Evolutionary conservation across 37 sponge, comb jelly and placozoan genomes (phyloP).

Genomic region (Trichoplax adhaerens): DNA sequence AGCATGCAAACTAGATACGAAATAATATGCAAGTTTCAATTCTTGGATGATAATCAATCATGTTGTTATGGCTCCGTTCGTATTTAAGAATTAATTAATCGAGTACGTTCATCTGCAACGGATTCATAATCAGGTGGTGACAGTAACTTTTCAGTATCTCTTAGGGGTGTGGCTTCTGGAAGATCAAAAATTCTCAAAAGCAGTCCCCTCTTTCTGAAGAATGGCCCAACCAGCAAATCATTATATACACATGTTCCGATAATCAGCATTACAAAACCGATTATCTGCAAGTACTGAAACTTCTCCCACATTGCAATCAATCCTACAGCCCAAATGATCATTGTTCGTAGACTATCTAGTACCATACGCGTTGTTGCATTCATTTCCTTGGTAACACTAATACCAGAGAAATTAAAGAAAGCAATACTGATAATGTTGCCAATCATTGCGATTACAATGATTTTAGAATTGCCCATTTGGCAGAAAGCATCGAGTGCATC

Average conservation of each 20-base stretch:
- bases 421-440: constrained; percentile 81
- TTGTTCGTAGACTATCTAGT: constrained; percentile 64
- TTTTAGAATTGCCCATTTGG: constrained; percentile 36
- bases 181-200: too few species aligned
- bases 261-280: constrained; percentile 66
- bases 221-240: constrained; percentile 51
- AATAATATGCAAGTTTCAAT: too few species aligned
- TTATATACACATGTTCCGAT: constrained; percentile 80
- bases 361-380: constrained; percentile 89
- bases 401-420: constrained; percentile 89
- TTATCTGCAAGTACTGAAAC: constrained; percentile 56
- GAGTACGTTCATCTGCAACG: too few species aligned
- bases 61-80: too few species aligned
- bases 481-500: constrained; percentile 67
- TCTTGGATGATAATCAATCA: too few species aligned
- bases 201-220: too few species aligned
- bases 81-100: too few species aligned
- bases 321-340: constrained; percentile 85
- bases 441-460: constrained; percentile 37
- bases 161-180: too few species aligned
- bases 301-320: constrained; percentile 63
- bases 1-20: too few species aligned
- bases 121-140: too few species aligned
- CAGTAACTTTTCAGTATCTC: too few species aligned
- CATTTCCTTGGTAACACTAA: constrained; percentile 71